phyloP scores from a whole-genome alignment of 2,797 vertebrate genomes.

The Glossophaga mutica region DNA sequence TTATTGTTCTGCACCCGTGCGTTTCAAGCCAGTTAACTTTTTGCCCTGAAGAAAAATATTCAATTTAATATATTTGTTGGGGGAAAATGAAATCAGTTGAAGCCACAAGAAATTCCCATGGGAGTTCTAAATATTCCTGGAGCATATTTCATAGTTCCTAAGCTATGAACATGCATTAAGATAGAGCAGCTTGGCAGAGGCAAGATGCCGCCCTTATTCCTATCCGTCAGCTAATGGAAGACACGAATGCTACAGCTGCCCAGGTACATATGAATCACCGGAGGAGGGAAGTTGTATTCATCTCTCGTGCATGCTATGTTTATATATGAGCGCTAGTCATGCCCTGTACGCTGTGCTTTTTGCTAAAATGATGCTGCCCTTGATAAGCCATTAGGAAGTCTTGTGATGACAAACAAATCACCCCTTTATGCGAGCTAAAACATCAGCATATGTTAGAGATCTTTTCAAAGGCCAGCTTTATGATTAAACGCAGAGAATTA shows the following conservation, averaged over 20 bases:
- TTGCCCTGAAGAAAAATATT: conserved; percentile 65
- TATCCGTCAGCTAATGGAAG: conserved; percentile 65
- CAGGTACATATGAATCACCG: conserved; percentile 71
- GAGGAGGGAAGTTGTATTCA: conserved; percentile 69
- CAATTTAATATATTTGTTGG: conserved; percentile 57
- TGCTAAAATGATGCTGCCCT: conserved; percentile 59
- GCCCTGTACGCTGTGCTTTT: not conserved
- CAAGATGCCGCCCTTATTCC: conserved; percentile 60
- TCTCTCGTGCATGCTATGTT: conserved; percentile 66
- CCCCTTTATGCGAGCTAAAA: not conserved
- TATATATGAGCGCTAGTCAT: conserved; percentile 59
- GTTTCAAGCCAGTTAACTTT: conserved; percentile 65
- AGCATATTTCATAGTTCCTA: conserved; percentile 58
- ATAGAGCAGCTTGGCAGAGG: conserved; percentile 45
- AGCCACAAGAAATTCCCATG: conserved; percentile 54
- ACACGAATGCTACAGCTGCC: conserved; percentile 66
- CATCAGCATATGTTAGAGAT: not conserved
- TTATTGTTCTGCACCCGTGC: conserved; percentile 62
- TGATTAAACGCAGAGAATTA: conserved; percentile 21
- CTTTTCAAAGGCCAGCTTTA: not conserved
- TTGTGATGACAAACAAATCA: conserved; percentile 59
- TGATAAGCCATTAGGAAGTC: conserved; percentile 59
- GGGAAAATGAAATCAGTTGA: not conserved
- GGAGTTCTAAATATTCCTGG: conserved; percentile 63
- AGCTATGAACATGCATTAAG: conserved; percentile 49